A percentile compares a stretch with the other conserved stretches of the same genome.
These are phyloP conservation scores for Aplysina aerophoba DNA, from an alignment of 37 sponge, comb jelly and placozoan genomes.

Conservation along the genomic window DNA sequence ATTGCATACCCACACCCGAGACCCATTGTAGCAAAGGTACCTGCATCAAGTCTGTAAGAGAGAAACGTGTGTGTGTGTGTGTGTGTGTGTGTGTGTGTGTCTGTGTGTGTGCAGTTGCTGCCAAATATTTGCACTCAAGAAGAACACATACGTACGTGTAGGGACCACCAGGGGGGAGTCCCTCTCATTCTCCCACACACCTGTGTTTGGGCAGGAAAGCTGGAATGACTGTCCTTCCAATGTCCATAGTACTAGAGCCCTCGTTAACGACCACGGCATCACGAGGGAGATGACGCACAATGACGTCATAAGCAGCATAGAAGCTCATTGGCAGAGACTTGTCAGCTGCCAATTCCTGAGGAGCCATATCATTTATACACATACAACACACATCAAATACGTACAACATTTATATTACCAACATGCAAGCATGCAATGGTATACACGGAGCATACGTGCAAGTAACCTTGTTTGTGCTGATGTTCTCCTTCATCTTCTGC, in stretches of 20 bases:
- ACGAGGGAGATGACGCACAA: slow-evolving; percentile 41
- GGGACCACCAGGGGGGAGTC: too few relatives aligned
- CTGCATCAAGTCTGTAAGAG: slow-evolving; percentile 86
- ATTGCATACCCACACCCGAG: slow-evolving; percentile 92
- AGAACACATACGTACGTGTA: not conserved
- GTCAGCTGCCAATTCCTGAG: slow-evolving; percentile 55
- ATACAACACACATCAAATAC: not conserved
- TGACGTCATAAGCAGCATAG: slow-evolving; percentile 76
- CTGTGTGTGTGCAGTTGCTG: slow-evolving; percentile 26
- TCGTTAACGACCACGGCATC: slow-evolving; percentile 83
- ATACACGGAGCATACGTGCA: not conserved
- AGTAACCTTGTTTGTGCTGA: slow-evolving; percentile 47
- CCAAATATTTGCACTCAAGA: too few relatives aligned
- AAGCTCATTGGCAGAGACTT: slow-evolving; percentile 85
- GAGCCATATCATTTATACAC: not conserved
- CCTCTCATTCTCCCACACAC: slow-evolving; percentile 16
- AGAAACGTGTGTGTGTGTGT: slow-evolving; percentile 25
- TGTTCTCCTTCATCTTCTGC: slow-evolving; percentile 62
- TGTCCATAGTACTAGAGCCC: slow-evolving; percentile 93
- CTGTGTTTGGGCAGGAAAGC: slow-evolving; percentile 72
- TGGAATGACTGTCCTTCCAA: slow-evolving; percentile 82
- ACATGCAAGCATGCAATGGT: not conserved
- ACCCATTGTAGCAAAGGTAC: slow-evolving; percentile 96
- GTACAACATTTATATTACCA: not conserved
- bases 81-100: slow-evolving; percentile 42